A percentile compares a stretch with the other conserved stretches of the same genome.
These are phyloP conservation scores for Semicossyphus pulcher DNA, from an alignment of 2,113 vertebrate species.

Conservation along the genomic window DNA sequence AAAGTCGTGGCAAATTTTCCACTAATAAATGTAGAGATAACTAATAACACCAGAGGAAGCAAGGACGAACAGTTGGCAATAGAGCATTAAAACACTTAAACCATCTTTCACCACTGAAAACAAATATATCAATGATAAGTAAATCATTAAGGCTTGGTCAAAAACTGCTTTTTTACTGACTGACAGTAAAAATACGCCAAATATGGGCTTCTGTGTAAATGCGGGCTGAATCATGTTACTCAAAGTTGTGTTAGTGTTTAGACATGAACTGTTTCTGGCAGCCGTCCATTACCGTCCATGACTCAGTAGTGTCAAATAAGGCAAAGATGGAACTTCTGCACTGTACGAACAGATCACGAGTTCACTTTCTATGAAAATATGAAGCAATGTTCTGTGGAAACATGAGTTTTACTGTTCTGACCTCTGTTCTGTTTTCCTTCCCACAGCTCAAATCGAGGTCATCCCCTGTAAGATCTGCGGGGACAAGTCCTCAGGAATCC, in stretches of 20 bases:
- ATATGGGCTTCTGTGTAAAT: conserved; percentile 4
- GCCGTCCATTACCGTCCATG: not conserved
- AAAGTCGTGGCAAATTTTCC: not conserved
- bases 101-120: not conserved
- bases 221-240: conserved; percentile 4
- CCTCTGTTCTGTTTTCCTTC: conserved; percentile 34
- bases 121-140: not conserved
- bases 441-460: conserved; percentile 92
- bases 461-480: conserved; percentile 96
- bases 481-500: conserved; percentile 94
- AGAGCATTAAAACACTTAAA: not conserved
- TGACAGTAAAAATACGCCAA: not conserved
- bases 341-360: not conserved
- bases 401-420: conserved; percentile 22
- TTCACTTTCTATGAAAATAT: not conserved
- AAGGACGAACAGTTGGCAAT: too few relatives aligned
- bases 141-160: not conserved
- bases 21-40: too few relatives aligned
- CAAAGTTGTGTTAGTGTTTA: not conserved
- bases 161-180: not conserved
- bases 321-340: not conserved
- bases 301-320: conserved; percentile 20
- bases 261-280: conserved; percentile 6
- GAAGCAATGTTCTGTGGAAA: too few relatives aligned
- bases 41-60: too few relatives aligned